Conservation (phyloP, 2,888 invertebrate genomes). For the Imbricaverruca yamaguchii region DNA sequence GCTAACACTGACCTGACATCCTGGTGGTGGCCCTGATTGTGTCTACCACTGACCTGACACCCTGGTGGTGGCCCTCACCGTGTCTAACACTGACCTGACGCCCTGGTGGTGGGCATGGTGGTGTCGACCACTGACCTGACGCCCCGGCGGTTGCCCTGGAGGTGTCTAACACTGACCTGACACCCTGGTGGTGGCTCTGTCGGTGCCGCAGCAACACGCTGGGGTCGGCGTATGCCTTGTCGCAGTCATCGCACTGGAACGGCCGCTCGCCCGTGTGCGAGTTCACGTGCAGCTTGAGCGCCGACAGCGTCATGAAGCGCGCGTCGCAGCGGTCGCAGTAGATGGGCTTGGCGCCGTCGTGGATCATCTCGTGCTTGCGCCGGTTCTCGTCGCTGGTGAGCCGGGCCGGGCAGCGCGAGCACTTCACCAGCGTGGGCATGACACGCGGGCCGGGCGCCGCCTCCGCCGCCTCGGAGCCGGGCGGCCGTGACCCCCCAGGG, state of each 20-base stretch:
- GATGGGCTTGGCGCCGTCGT: slow-evolving; percentile 8
- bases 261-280: background rate
- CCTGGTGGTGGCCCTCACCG: no score
- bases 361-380: background rate
- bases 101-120: background rate
- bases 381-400: background rate
- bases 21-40: no score
- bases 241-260: background rate
- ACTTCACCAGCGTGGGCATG: background rate
- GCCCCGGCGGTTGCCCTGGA: no score
- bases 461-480: no score
- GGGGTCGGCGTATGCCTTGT: slow-evolving; percentile 1
- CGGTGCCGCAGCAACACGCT: background rate
- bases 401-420: background rate
- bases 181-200: background rate
- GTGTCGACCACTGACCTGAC: no score
- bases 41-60: no score
- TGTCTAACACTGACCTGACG: background rate
- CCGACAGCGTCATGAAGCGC: background rate
- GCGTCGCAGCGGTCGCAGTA: background rate
- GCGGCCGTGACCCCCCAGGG: background rate
- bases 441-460: background rate
- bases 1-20: no score
- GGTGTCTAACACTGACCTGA: background rate
- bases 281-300: background rate